These are phyloP conservation scores for human (Homo sapiens) DNA, from an alignment of 2,113 vertebrate species.

Conservation along the genomic window GRCh38 chr18:9090001-9090500, in stretches of 20 bases:
- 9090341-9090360: not conserved
- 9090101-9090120: no score
- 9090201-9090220: not conserved
- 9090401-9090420: not conserved
- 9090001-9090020: no score
- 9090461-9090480: not conserved
- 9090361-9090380: not conserved
- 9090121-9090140: not conserved
- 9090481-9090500: not conserved
- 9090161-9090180: not conserved
- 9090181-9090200: not conserved
- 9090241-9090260: not conserved
- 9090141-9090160: not conserved
- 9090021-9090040: no score
- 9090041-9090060: no score
- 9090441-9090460: not conserved
- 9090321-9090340: constrained; percentile 41
- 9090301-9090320: not conserved
- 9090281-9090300: not conserved
- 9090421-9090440: not conserved
- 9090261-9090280: constrained; percentile 5
- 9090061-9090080: no score
- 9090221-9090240: not conserved
- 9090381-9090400: not conserved
- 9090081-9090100: no score